These are phyloP conservation scores for Volucella zonaria DNA, from an alignment of 2,888 invertebrate species.

Conservation along the genomic window DNA sequence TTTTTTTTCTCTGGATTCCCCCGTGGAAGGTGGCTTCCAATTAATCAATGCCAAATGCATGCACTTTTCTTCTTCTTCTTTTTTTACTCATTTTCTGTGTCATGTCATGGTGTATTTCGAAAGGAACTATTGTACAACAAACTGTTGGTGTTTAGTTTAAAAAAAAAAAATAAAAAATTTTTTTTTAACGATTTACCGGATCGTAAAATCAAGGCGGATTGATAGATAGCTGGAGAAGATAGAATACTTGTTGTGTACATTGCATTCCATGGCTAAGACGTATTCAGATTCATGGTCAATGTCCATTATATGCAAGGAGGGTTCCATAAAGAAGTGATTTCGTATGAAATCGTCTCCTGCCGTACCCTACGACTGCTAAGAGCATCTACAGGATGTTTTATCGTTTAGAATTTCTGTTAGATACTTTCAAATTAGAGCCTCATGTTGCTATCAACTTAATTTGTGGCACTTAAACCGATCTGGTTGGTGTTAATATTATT, in stretches of 20 bases:
- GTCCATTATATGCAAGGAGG: too few species aligned
- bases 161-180: not conserved
- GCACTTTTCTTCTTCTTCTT: conserved; percentile 36
- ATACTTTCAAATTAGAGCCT: too few species aligned
- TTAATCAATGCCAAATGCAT: conserved; percentile 74
- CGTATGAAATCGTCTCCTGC: too few species aligned
- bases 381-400: too few species aligned
- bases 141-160: conserved; percentile 20
- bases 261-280: conserved; percentile 44
- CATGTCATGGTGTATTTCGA: conserved; percentile 54
- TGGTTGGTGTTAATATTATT: too few species aligned
- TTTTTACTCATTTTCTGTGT: conserved; percentile 45
- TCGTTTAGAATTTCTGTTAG: too few species aligned
- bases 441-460: too few species aligned
- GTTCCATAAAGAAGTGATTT: too few species aligned
- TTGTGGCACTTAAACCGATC: too few species aligned
- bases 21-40: conserved; percentile 66
- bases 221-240: conserved; percentile 54
- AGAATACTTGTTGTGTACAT: conserved; percentile 39
- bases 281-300: conserved; percentile 18
- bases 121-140: conserved; percentile 33
- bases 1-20: not conserved
- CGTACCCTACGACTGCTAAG: too few species aligned
- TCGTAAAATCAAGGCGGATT: conserved; percentile 51
- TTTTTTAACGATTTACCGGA: conserved; percentile 39